phyloP scores from a whole-genome alignment of 35 echinoderm and acorn worm species.

The Anneissia japonica region DNA sequence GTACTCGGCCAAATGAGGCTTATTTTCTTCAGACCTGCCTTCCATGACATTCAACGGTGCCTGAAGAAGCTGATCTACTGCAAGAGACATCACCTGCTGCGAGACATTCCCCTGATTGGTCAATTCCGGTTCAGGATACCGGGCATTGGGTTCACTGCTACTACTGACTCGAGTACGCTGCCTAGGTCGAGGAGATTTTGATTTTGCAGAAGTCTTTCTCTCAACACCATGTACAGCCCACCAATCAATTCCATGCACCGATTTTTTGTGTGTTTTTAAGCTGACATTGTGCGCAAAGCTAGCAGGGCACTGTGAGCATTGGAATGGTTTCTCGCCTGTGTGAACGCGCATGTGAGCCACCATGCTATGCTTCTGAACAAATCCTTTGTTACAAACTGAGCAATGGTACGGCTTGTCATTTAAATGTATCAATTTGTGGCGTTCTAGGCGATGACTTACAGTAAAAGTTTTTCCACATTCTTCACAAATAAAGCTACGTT shows the following conservation, averaged over 20 bases:
- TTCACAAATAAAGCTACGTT: constrained; percentile 61
- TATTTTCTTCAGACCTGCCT: not conserved
- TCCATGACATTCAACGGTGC: not conserved
- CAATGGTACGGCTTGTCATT: constrained; percentile 74
- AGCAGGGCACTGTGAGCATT: constrained; percentile 61
- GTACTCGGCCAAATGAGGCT: not conserved
- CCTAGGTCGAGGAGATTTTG: not conserved
- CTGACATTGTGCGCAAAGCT: constrained; percentile 85
- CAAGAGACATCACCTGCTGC: not conserved
- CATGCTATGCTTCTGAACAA: constrained; percentile 86
- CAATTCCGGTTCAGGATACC: not conserved
- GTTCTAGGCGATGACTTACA: constrained; percentile 51
- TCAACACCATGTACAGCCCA: constrained; percentile 2
- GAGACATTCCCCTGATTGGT: not conserved
- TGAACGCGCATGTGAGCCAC: constrained; percentile 81
- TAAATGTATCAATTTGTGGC: constrained; percentile 61
- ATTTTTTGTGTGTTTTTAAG: constrained; percentile 74
- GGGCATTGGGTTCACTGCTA: not conserved
- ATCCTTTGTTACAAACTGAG: constrained; percentile 60
- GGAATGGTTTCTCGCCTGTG: constrained; percentile 84
- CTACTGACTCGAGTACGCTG: not conserved
- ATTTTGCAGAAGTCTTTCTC: not conserved
- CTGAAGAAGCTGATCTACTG: not conserved
- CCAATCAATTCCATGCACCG: constrained; percentile 41
- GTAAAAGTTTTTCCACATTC: constrained; percentile 79